Percentiles rank a stretch among this genome's conserved stretches.
Evolutionary conservation across 2,113 vertebrate species (phyloP).

Genomic region (Centropus bengalensis): DNA sequence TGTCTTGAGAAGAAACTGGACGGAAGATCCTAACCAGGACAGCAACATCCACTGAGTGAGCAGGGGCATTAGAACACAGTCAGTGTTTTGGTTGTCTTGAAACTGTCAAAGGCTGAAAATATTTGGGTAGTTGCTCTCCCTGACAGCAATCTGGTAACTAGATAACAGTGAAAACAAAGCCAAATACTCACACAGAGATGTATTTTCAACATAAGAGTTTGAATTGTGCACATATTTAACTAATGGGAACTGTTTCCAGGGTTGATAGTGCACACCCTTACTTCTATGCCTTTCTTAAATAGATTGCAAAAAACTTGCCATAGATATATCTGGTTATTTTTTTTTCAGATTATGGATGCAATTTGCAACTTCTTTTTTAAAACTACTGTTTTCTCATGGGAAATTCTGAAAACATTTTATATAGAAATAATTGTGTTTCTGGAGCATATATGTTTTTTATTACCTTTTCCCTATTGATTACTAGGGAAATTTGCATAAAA

Average conservation of each 20-base stretch:
- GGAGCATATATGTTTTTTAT: constrained; percentile 41
- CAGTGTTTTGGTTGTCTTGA: background rate
- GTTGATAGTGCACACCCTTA: background rate
- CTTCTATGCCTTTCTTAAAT: constrained; percentile 7
- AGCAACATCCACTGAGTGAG: background rate
- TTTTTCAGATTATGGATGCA: background rate
- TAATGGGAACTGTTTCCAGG: background rate
- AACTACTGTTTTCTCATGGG: constrained; percentile 37
- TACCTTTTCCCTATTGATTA: constrained; percentile 49
- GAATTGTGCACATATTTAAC: background rate
- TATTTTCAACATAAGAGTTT: background rate
- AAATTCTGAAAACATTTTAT: constrained; percentile 36
- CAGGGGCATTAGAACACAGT: background rate
- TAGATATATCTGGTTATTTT: background rate
- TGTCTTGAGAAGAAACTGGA: background rate
- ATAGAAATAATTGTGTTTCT: constrained; percentile 49
- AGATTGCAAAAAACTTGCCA: background rate
- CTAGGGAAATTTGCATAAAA: constrained; percentile 39
- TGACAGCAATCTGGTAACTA: background rate
- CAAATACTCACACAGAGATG: background rate
- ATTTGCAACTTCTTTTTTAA: constrained; percentile 20
- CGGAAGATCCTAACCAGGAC: background rate
- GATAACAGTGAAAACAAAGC: background rate
- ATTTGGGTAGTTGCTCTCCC: background rate
- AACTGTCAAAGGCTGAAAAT: background rate